A percentile compares a stretch with the other conserved stretches of the same genome.
phyloP scores from a whole-genome alignment of 2,797 vertebrate genomes.

The Garrulus glandarius region DNA sequence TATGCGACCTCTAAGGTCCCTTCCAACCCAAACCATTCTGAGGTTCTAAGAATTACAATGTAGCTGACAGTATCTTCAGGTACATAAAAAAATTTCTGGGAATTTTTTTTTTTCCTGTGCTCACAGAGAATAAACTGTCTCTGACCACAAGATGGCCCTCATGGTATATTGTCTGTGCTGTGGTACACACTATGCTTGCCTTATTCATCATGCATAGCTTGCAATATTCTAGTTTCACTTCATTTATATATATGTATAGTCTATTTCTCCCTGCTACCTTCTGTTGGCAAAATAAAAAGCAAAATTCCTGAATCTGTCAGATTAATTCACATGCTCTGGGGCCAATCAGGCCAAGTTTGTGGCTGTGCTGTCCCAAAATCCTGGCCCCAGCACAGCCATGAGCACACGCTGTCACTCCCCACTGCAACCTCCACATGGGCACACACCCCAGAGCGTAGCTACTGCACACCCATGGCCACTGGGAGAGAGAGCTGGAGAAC shows the following conservation, averaged over 20 bases:
- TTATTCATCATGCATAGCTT: not conserved
- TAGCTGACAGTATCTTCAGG: not conserved
- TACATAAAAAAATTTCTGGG: not conserved
- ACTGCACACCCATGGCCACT: fast-evolving
- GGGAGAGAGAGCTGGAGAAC: not conserved
- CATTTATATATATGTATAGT: not conserved
- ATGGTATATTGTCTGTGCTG: not conserved
- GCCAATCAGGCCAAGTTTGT: not conserved
- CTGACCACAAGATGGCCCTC: conserved; percentile 68
- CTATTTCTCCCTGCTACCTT: not conserved
- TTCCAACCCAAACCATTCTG: not conserved
- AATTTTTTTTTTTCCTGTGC: not conserved
- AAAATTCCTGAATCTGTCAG: not conserved
- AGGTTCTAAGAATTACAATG: not conserved
- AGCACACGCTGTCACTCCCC: fast-evolving
- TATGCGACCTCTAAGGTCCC: not conserved
- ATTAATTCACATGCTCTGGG: not conserved
- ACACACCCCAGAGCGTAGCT: fast-evolving
- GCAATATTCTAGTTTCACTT: not conserved
- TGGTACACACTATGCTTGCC: not conserved
- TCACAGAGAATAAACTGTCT: not conserved
- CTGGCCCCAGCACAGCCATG: not conserved
- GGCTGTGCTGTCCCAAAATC: fast-evolving
- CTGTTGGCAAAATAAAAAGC: not conserved
- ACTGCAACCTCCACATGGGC: fast-evolving